Evolutionary conservation across 1,140 invertebrate genomes (phyloP), one percentile per base, ranked within the genome.

Genomic region (Probaryconus sp.): DNA sequence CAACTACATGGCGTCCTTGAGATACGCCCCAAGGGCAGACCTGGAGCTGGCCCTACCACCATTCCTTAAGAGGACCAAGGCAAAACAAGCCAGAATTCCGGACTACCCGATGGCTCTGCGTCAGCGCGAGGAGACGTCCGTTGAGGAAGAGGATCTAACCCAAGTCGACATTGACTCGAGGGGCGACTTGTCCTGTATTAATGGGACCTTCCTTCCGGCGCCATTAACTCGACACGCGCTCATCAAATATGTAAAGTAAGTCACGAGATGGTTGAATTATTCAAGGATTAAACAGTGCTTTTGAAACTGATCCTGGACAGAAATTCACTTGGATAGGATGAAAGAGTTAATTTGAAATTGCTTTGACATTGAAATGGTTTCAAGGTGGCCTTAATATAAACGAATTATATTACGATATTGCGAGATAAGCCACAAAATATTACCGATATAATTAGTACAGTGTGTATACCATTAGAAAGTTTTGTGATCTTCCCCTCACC

Each of bases 181-280:
- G 30, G 86, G 85, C 10, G 87, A 88, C 69, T 73, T 87, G 67
- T 86, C 86, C 17, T 88, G 87, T 71, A 84, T 87, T 76, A 84
- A 83, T 64, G 86, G 86, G n/a, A 84, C 83, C 18, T 88, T 88
- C 65, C 51, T 86, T 24, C 87, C 87, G 3, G 86, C 87, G 0
- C 87, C 87, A 45, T 67, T 81, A 26, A 72, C 81, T 18, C 78
- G 74, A 9, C 81, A 88, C 61, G 83, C 85, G n/a, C 67, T 86
- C 71, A 86, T 88, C 77, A 88, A 86, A 87, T 88, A 88, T 81
- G 81, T 87, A 69, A 86, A 87, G 87, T 87, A 79, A 85, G 85
- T 81, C 11, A 10, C 42, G 26, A 38, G 33, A 33, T 16, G 30
- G 51, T 61, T 75, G 64, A 69, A 79, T 79, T 50, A 72, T 73